Evolutionary conservation across 2,113 vertebrate species (phyloP), one percentile per base, ranked within the genome.

Genomic region (Lophochroa leadbeateri): DNA sequence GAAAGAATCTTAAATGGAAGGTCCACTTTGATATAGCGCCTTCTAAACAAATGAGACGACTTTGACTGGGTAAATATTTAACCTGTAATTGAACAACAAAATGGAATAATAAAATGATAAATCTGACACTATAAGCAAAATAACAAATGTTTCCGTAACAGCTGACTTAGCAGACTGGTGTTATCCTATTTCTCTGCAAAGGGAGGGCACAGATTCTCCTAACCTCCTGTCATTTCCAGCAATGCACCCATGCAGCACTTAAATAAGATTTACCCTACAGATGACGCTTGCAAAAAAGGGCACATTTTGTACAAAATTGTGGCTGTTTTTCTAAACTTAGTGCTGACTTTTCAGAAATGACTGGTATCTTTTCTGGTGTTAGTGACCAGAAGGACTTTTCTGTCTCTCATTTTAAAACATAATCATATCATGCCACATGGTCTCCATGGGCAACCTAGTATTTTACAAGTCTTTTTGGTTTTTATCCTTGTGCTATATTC

Each of bases 1-100:
- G 52, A 90, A 95, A 87, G 77, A 31, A n/a, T 53, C 94, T 81
- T 87, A 82, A 92, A 79, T 47, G 57, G 52, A 78, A 97, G 82
- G 84, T 91, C 82, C 94, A 13, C 27, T 91, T 92, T 94, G 91
- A 93, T 84, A 72, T 74, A 74, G 77, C 21, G 23, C 50, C 58
- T 60, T 64, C 70, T 88, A 90, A 94, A 58, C 50, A 86, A 72
- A 91, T 21, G 58, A 88, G 89, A 88, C 53, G 52, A 65, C 53
- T 70, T 84, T 75, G 67, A 41, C 69, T 78, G 77, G 7, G 9
- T 31, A 33, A 70, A 74, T 31, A 79, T 90, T 84, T 86, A 90
- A 91, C 65, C 87, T 86, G 71, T 31, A 92, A 72, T 41, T 71
- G 35, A 44, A 74, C 70, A 87, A 24, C 39, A 53, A 49, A 77